Evolutionary conservation across 2,113 vertebrate species (phyloP).

Genomic region (Cisticola juncidis): DNA sequence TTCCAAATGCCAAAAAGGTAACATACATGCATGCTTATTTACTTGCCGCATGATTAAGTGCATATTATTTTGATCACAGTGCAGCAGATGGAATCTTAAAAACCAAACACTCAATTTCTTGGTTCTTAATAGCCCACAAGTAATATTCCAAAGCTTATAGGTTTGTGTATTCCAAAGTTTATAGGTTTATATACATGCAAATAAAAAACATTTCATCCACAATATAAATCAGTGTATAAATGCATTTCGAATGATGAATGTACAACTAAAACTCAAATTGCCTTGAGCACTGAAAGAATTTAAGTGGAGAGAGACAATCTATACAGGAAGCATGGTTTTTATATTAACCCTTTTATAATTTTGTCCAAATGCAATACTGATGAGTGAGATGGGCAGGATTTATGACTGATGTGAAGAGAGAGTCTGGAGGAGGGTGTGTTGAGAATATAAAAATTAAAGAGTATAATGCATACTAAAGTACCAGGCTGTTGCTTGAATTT

Average conservation of each 20-base stretch:
- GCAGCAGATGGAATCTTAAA: slow-evolving; percentile 26
- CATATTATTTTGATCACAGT: not conserved
- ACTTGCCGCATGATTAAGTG: not conserved
- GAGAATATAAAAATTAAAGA: slow-evolving; percentile 49
- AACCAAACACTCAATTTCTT: not conserved
- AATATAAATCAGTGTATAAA: not conserved
- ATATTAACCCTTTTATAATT: slow-evolving; percentile 51
- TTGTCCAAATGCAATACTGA: slow-evolving; percentile 12
- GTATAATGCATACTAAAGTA: slow-evolving; percentile 26
- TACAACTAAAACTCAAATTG: not conserved
- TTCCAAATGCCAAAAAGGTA: slow-evolving; percentile 89
- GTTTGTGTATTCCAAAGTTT: not conserved
- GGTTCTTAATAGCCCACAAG: not conserved
- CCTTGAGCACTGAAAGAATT: slow-evolving; percentile 12
- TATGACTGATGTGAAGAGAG: slow-evolving; percentile 20
- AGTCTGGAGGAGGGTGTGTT: slow-evolving; percentile 12
- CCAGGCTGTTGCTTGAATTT: not conserved
- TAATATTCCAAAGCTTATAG: not conserved
- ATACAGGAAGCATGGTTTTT: slow-evolving; percentile 4
- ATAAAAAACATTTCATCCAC: slow-evolving; percentile 10
- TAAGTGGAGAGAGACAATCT: not conserved
- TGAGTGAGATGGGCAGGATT: slow-evolving; percentile 46
- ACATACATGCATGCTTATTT: not conserved
- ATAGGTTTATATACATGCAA: not conserved
- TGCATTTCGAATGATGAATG: slow-evolving; percentile 7